A percentile compares a stretch with the other conserved stretches of the same genome.
Evolutionary conservation across 2,797 vertebrate species (phyloP).

Genomic region (Pantherophis vulpinus): DNA sequence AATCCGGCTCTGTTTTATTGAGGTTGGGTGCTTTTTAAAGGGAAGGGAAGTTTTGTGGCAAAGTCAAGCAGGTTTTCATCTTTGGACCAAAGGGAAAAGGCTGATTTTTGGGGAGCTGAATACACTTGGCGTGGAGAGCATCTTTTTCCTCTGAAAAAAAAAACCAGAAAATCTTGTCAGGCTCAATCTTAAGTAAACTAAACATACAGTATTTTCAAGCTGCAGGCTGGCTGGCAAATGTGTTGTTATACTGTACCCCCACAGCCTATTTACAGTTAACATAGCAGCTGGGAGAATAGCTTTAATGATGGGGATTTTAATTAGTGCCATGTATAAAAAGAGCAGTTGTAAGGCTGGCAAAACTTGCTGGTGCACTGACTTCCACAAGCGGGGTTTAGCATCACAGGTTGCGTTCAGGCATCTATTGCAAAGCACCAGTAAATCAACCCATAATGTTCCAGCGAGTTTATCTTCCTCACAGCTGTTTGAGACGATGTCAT

Average conservation of each 20-base stretch:
- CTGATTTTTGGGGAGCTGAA: slow-evolving; percentile 52
- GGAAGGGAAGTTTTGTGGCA: slow-evolving; percentile 21
- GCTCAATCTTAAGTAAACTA: slow-evolving; percentile 49
- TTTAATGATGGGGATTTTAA: slow-evolving; percentile 68
- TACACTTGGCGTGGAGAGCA: slow-evolving; percentile 37
- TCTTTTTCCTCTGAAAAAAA: not conserved
- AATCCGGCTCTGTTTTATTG: slow-evolving; percentile 6
- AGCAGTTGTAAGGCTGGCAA: slow-evolving; percentile 55
- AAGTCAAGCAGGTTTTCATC: not conserved
- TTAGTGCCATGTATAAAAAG: slow-evolving; percentile 60
- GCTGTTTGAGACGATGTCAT: not conserved
- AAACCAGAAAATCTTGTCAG: slow-evolving; percentile 44
- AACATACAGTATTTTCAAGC: slow-evolving; percentile 44
- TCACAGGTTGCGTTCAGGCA: slow-evolving; percentile 9
- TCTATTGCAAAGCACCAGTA: not conserved
- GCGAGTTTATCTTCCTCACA: not conserved
- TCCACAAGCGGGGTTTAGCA: slow-evolving; percentile 51
- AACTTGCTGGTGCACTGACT: slow-evolving; percentile 58
- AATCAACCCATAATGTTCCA: not conserved
- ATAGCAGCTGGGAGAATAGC: slow-evolving; percentile 64
- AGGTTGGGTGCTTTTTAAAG: slow-evolving; percentile 35
- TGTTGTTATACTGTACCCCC: slow-evolving; percentile 53
- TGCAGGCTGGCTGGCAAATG: slow-evolving; percentile 32
- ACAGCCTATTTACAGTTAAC: slow-evolving; percentile 58
- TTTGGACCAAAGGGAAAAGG: slow-evolving; percentile 34